Evolutionary conservation across 2,888 invertebrate species (phyloP), one percentile per base, ranked within the genome.

Genomic region (Barypeithes pellucidus): DNA sequence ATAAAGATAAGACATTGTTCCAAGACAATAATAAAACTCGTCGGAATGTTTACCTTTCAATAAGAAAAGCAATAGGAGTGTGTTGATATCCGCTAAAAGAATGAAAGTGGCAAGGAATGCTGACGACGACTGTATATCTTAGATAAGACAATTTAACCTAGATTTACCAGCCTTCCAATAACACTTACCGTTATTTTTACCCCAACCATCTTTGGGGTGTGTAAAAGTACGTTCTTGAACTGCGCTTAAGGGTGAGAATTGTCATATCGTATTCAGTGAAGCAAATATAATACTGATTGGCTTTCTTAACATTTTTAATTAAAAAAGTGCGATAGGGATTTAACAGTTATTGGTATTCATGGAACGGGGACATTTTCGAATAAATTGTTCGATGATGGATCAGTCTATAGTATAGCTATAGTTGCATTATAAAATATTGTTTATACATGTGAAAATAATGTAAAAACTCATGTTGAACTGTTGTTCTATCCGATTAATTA

Each of bases 251-350:
- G 14, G 29, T 33, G 18, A 5, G 8, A 57, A 57, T 33, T 57
- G 16, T 57, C 33, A 57, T 57, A 57, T 33, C 12, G 22, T 33
- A 57, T 57, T 57, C 33, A 33, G 16, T 57, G 54, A 57, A 57
- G 16, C 33, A 16, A 33, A 33, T 57, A 7, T 57, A 57, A 57
- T 33, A 16, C 11, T 57, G 54, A 57, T 33, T 50, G 50, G 24
- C 22, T 24, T 24, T 22, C 29, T 50, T 24, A 1, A 50, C 50
- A 24, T 50, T 50, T 50, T 50, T 50, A 50, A 50, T 50, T 50
- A 50, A 50, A 20, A 50, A 50, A 50, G 50, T 24, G 11, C 50
- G 50, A 50, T 47, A 22, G 47, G 47, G 47, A 20, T n/a, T 50
- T 20, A 24, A 22, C 24, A 50, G 22, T 50, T 50, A 50, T 50